Percentiles rank a stretch among this genome's conserved stretches.
Conservation (phyloP, 2,888 invertebrate species). For the Oxyteleia sp. region DNA sequence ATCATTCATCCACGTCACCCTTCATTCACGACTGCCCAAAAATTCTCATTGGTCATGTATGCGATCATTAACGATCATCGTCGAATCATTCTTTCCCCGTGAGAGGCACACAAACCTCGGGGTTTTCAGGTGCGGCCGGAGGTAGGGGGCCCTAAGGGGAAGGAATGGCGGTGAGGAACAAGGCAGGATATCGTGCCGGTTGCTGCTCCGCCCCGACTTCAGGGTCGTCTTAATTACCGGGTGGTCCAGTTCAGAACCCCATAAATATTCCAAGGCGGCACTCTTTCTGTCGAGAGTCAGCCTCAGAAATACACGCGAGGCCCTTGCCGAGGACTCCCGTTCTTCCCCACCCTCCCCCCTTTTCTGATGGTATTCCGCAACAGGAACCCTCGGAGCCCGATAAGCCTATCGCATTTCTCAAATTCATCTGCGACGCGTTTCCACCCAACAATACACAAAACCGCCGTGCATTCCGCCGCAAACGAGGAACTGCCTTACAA, state of each 20-base stretch:
- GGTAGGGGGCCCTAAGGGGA: conserved; percentile 59
- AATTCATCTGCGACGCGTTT: conserved; percentile 75
- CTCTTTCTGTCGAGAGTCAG: conserved; percentile 79
- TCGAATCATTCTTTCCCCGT: conserved; percentile 54
- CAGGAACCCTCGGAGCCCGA: conserved; percentile 58
- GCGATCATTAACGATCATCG: conserved; percentile 50
- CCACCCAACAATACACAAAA: conserved; percentile 62
- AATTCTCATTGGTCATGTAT: conserved; percentile 51
- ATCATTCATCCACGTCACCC: conserved; percentile 47
- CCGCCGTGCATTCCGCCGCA: conserved; percentile 44
- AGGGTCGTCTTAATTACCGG: conserved; percentile 86
- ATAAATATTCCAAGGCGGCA: conserved; percentile 84
- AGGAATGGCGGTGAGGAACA: conserved; percentile 76
- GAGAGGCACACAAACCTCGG: conserved; percentile 42
- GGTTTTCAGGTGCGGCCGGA: conserved; percentile 37
- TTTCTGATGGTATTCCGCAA: conserved; percentile 56
- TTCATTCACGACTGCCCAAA: conserved; percentile 40
- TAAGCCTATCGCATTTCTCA: conserved; percentile 76
- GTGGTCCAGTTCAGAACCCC: conserved; percentile 85
- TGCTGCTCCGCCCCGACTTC: conserved; percentile 83
- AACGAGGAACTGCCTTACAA: conserved; percentile 58
- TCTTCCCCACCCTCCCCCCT: conserved; percentile 27
- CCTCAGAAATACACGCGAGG: conserved; percentile 73
- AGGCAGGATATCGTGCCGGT: conserved; percentile 81
- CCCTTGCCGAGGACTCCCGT: conserved; percentile 71